Conservation (phyloP, 2,797 vertebrate species). For the Danionella dracula region DNA sequence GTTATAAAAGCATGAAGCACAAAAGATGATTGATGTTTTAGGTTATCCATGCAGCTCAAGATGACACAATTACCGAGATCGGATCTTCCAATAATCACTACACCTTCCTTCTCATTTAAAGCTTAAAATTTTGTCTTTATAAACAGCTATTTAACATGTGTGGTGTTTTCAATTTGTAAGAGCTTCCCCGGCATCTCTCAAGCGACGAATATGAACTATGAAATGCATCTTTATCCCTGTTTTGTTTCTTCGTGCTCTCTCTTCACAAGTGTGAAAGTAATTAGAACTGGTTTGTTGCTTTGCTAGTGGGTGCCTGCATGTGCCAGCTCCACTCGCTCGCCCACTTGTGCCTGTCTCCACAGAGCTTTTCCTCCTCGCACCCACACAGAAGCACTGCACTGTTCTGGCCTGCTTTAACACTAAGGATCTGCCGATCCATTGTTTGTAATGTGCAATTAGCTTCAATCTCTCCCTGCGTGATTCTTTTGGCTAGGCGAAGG, state of each 20-base stretch:
- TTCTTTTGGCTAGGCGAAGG: slow-evolving; percentile 38
- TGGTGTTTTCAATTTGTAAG: slow-evolving; percentile 65
- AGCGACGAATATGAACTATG: slow-evolving; percentile 64
- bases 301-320: slow-evolving; percentile 57
- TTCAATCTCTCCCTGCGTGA: slow-evolving; percentile 61
- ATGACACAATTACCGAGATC: neutral
- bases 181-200: slow-evolving; percentile 62
- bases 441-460: slow-evolving; percentile 75
- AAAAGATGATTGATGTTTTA: neutral
- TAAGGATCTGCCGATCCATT: slow-evolving; percentile 70
- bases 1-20: neutral
- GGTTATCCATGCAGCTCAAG: neutral
- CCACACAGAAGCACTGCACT: slow-evolving; percentile 37
- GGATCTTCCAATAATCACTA: neutral
- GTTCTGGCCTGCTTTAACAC: slow-evolving; percentile 61
- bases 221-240: slow-evolving; percentile 71
- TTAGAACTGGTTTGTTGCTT: slow-evolving; percentile 70
- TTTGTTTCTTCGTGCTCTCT: slow-evolving; percentile 64
- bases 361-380: slow-evolving; percentile 47
- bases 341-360: slow-evolving; percentile 61
- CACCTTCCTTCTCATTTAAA: neutral
- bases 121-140: neutral
- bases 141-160: slow-evolving; percentile 10
- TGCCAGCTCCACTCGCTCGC: slow-evolving; percentile 64
- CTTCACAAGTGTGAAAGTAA: slow-evolving; percentile 69